Evolutionary conservation across 2,888 invertebrate genomes (phyloP).

Genomic region (Andrena dorsata): DNA sequence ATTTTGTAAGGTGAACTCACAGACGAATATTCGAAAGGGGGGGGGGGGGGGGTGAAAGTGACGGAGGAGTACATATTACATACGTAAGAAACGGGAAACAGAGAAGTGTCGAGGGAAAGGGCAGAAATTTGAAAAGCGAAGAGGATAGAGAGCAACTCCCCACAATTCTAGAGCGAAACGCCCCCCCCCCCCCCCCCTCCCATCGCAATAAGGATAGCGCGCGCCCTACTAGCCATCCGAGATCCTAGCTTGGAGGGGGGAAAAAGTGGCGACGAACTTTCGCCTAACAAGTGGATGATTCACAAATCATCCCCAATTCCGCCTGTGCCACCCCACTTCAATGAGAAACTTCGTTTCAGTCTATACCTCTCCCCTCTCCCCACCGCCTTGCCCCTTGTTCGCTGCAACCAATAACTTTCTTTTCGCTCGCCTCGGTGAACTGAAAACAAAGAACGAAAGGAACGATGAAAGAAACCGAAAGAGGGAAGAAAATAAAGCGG

Average conservation of each 20-base stretch:
- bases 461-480: neutral
- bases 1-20: neutral
- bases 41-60: neutral
- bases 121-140: constrained; percentile 20
- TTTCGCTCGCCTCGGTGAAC: constrained; percentile 54
- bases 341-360: constrained; percentile 70
- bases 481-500: constrained; percentile 15
- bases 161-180: constrained; percentile 45
- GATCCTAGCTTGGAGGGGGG: constrained; percentile 57
- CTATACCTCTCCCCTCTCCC: constrained; percentile 37
- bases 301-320: constrained; percentile 81
- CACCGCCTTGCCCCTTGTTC: neutral
- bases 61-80: neutral
- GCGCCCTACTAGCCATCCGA: constrained; percentile 57
- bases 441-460: constrained; percentile 51
- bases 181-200: constrained; percentile 33
- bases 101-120: neutral
- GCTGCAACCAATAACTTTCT: constrained; percentile 63
- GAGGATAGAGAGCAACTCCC: constrained; percentile 6
- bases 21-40: neutral
- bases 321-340: constrained; percentile 37
- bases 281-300: constrained; percentile 84
- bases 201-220: constrained; percentile 25
- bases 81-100: neutral
- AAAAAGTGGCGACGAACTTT: constrained; percentile 78